Evolutionary conservation across 2,888 invertebrate genomes (phyloP).

Genomic region (Arrhopalites spinosus): DNA sequence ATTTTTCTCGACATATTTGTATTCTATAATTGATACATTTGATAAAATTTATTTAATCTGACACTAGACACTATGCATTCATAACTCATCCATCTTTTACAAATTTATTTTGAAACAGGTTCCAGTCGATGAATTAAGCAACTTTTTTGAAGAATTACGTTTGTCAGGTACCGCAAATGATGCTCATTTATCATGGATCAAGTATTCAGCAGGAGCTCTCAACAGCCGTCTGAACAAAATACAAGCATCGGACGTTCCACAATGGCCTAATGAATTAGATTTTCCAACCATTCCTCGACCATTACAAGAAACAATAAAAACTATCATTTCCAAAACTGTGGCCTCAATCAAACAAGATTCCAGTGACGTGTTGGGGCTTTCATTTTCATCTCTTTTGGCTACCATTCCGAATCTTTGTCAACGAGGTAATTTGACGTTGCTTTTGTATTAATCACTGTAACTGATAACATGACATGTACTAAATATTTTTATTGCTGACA

Average conservation of each 20-base stretch:
- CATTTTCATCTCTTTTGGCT: conserved; percentile 50
- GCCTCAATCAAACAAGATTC: conserved; percentile 35
- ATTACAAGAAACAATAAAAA: conserved; percentile 47
- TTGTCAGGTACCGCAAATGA: conserved; percentile 50
- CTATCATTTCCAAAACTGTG: conserved; percentile 48
- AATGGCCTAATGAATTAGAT: conserved; percentile 53
- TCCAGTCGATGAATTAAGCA: conserved; percentile 43
- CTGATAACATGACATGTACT: too few relatives aligned
- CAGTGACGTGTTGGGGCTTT: conserved; percentile 51
- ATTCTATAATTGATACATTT: too few relatives aligned
- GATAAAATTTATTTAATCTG: too few relatives aligned
- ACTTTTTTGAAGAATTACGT: conserved; percentile 52
- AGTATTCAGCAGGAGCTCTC: conserved; percentile 55
- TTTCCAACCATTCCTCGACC: conserved; percentile 50
- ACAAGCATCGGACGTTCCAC: conserved; percentile 44
- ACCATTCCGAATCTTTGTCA: conserved; percentile 51
- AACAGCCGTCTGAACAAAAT: conserved; percentile 44
- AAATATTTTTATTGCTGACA: neutral
- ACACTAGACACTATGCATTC: too few relatives aligned
- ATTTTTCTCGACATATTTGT: too few relatives aligned
- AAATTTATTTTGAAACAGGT: too few relatives aligned
- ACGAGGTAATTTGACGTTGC: conserved; percentile 43
- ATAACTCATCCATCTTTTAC: too few relatives aligned
- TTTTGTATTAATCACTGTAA: neutral
- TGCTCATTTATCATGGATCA: conserved; percentile 55